Conservation (phyloP, 2,888 invertebrate genomes). For the Pegoplata infirma region DNA sequence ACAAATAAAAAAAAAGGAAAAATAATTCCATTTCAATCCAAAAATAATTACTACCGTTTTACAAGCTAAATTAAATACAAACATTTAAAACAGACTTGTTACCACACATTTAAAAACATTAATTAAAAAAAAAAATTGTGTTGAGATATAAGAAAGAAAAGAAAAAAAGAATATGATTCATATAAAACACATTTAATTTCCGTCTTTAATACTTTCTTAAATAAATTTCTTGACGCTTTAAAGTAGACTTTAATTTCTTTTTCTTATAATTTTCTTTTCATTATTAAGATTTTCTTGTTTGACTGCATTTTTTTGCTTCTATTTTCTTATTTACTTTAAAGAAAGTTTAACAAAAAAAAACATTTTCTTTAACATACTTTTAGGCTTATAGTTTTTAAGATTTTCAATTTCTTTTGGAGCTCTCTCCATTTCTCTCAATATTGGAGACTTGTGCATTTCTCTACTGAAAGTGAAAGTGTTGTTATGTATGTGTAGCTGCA, state of each 20-base stretch:
- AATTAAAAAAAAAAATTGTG: background rate
- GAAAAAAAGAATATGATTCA: background rate
- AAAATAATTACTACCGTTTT: slow-evolving; percentile 18
- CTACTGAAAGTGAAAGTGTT: slow-evolving; percentile 56
- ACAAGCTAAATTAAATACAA: slow-evolving; percentile 7
- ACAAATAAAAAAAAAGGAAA: background rate
- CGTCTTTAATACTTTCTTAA: background rate
- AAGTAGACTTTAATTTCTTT: slow-evolving; percentile 50
- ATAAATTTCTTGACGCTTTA: too few relatives aligned
- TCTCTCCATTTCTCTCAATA: background rate
- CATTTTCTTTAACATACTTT: slow-evolving; percentile 53
- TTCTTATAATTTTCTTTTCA: slow-evolving; percentile 18
- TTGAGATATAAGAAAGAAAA: too few relatives aligned
- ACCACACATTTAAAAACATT: slow-evolving; percentile 23
- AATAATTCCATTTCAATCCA: too few relatives aligned
- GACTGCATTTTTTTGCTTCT: slow-evolving; percentile 19
- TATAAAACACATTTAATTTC: too few relatives aligned
- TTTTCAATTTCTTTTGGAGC: slow-evolving; percentile 41
- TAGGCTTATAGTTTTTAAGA: slow-evolving; percentile 32
- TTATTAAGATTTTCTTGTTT: slow-evolving; percentile 13
- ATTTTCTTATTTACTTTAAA: background rate
- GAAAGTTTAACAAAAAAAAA: slow-evolving; percentile 44
- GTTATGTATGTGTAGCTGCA: slow-evolving; percentile 3
- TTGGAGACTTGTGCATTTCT: slow-evolving; percentile 35
- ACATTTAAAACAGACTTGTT: slow-evolving; percentile 1